Base-by-base conservation (phyloP, 1,140 invertebrate genomes). In the Uloborus diversus region DNA sequence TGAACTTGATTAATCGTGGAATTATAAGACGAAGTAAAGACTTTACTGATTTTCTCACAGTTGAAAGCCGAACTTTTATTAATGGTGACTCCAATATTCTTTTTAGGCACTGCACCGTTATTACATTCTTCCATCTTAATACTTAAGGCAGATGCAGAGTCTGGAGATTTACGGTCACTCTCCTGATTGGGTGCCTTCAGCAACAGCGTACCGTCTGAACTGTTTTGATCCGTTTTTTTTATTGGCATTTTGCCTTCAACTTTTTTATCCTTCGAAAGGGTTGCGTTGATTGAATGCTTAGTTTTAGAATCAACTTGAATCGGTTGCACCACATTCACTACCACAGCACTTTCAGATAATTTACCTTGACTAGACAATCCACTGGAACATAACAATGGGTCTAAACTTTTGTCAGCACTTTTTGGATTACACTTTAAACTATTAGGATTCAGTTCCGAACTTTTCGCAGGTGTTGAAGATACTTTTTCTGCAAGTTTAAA, bases 211-310 rank as follows among this genome's bases (percentile, higher is more conserved):
- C 59, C 49, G 13, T 32, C 30, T 76, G 49, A 76, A 76, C 59
- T 56, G 59, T 61, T 76, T 56, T 25, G 23, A 65, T 76, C 62
- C 0, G 47, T 25, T 42, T 76, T 76, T 76, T 76, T 76, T 53
- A 76, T 76, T 76, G 73, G 73, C 73, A 76, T 76, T 27, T 76
- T 76, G 73, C 73, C 73, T 66, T 57, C 61, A 42, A 30, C 37
- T 62, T 76, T 76, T 65, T 76, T 76, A 27, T 27, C 59, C 17
- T 56, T 53, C n/a, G 73, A 42, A 28, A 42, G 7, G 7, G n/a
- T 9, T 7, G 47, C 25, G 59, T 75, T 75, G 47, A 75, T 64
- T 75, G 59, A 75, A 75, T 33, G 35, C 25, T 75, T 62, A n/a
- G 28, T 76, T 51, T 76, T 76, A 65, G 47, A 57, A 65, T 64